phyloP scores from a whole-genome alignment of 2,888 invertebrate species.

The Ditula angustiorana region DNA sequence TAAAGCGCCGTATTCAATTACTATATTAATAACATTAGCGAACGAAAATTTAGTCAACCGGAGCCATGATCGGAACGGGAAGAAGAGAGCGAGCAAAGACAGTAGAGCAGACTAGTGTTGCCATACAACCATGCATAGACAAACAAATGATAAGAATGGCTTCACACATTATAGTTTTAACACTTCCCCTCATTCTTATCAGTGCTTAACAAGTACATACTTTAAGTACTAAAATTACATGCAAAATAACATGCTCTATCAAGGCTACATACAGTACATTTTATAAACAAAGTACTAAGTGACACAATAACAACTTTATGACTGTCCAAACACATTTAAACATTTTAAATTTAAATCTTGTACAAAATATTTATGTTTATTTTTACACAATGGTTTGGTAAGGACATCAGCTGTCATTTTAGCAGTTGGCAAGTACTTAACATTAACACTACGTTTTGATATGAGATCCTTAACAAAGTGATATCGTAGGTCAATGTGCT shows the following conservation, averaged over 20 bases:
- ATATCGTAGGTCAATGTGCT: neutral
- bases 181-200: neutral
- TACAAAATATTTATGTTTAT: neutral
- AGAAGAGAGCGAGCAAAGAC: no score
- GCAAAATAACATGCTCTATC: neutral
- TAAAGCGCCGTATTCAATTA: no score
- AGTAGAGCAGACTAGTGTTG: no score
- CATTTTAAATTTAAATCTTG: neutral
- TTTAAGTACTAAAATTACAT: neutral
- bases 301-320: no score
- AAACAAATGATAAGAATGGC: no score
- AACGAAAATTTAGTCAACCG: no score
- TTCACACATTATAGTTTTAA: neutral
- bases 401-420: conserved; percentile 4
- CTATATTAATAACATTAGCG: no score
- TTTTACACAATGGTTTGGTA: conserved; percentile 4
- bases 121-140: no score
- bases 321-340: neutral
- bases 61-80: no score
- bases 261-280: no score
- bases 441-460: neutral
- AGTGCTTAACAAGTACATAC: no score
- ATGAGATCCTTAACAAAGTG: conserved; percentile 5
- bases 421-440: conserved; percentile 4
- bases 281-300: neutral